phyloP scores from a whole-genome alignment of 1,140 invertebrate species.

The Tyrophagus putrescentiae region DNA sequence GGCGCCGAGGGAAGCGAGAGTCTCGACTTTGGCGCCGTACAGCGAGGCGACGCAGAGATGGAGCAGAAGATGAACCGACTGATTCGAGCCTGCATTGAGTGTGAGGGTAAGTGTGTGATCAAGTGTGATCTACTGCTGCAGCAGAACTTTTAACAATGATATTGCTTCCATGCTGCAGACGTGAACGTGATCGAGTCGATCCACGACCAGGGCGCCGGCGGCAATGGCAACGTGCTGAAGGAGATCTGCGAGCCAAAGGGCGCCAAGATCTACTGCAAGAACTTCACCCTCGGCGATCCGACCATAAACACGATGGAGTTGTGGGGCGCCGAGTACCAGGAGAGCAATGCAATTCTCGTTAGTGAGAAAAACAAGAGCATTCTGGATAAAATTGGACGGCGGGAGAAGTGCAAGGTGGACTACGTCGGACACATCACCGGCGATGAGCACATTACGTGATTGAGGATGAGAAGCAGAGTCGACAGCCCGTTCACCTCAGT shows the following conservation, averaged over 20 bases:
- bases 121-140: constrained; percentile 17
- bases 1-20: constrained; percentile 62
- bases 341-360: constrained; percentile 78
- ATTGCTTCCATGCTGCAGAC: constrained; percentile 25
- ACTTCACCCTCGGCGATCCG: constrained; percentile 81
- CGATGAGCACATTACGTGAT: constrained; percentile 50
- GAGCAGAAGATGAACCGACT: constrained; percentile 90
- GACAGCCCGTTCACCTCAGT: constrained; percentile 65
- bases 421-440: constrained; percentile 84
- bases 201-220: constrained; percentile 90
- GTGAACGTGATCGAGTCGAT: constrained; percentile 84
- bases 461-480: constrained; percentile 28
- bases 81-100: constrained; percentile 76
- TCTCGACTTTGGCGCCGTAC: constrained; percentile 87
- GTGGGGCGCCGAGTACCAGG: constrained; percentile 97
- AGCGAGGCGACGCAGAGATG: constrained; percentile 96
- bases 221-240: constrained; percentile 94
- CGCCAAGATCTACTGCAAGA: constrained; percentile 70
- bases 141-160: neutral
- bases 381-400: constrained; percentile 53
- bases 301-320: constrained; percentile 81
- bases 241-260: constrained; percentile 86
- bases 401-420: constrained; percentile 81
- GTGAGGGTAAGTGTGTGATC: constrained; percentile 35
- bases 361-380: constrained; percentile 44